These are phyloP conservation scores for Thunnus albacares DNA, from an alignment of 2,797 vertebrate species.

Conservation along the genomic window DNA sequence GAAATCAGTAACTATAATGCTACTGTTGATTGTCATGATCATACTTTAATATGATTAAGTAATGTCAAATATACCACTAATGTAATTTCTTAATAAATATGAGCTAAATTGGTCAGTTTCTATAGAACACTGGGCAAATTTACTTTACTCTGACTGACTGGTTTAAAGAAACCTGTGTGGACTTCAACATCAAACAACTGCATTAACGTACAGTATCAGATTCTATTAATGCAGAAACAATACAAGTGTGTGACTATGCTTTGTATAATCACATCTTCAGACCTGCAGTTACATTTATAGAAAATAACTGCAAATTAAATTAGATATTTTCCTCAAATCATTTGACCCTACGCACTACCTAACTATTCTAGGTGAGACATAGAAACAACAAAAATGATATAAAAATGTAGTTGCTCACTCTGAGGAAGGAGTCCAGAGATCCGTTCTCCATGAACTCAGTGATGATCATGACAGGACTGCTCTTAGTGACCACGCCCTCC, in stretches of 20 bases:
- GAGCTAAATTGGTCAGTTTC: background rate
- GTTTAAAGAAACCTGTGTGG: too few species aligned
- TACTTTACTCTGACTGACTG: too few species aligned
- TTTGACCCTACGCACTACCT: background rate
- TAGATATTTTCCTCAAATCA: background rate
- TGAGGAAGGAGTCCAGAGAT: slow-evolving; percentile 96
- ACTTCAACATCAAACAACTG: background rate
- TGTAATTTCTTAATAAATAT: background rate
- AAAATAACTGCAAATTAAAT: background rate
- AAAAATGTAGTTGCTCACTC: slow-evolving; percentile 83
- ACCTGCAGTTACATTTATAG: background rate
- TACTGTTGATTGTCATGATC: background rate
- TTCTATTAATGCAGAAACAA: background rate
- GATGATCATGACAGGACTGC: slow-evolving; percentile 97
- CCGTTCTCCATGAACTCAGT: slow-evolving; percentile 99
- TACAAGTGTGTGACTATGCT: background rate
- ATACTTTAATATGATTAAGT: background rate
- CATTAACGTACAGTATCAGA: background rate
- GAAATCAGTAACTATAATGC: background rate
- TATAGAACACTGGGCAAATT: too few species aligned
- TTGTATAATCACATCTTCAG: background rate
- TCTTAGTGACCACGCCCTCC: slow-evolving; percentile 99
- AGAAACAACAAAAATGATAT: background rate
- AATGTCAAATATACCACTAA: background rate
- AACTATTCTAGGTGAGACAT: background rate